Evolutionary conservation across 2,888 invertebrate species (phyloP), one percentile per base, ranked within the genome.

Genomic region (Drosophila lutescens): DNA sequence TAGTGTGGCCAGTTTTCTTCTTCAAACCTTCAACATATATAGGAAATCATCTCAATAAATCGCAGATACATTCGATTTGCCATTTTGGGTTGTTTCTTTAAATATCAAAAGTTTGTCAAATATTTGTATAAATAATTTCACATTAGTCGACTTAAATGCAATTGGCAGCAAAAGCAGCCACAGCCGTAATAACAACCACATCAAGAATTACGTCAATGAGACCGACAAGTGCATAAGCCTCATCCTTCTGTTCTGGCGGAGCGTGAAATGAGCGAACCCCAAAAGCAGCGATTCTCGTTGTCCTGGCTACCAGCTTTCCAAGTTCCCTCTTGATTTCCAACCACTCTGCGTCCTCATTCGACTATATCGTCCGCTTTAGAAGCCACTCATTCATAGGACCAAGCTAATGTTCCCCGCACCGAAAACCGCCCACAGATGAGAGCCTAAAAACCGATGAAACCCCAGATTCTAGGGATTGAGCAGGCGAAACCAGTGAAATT

Each of bases 181-280:
- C 7, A 26, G 49, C 36, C 38, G 13, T 10, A 26, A n/a, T 13
- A 38, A 8, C 32, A 41, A 41, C 20, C 32, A 23, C 41, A 30
- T 12, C 15, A 20, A 12, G 12, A 12, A 53, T 41, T n/a, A 23
- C 41, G 32, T 17, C 20, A 59, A 23, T 53, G 40, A 32, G 32
- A 59, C 53, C 53, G 40, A 53, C 53, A 59, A 53, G 53, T 41
- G 58, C 53, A 41, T 41, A 41, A 53, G 53, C 53, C 40, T 23
- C 32, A 20, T 53, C 40, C 58, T 32, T 12, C 26, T n/a, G 15
- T 32, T 23, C n/a, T 59, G 40, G 40, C 20, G 23, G 10, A 40
- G 58, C 47, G n/a, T 49, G n/a, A 62, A 62, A 58, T 62, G 59
- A 47, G 62, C 32, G 40, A 59, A 49, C 13, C 38, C 47, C 40